phyloP scores from a whole-genome alignment of 2,113 vertebrate species.

The Callocephalon fimbriatum region DNA sequence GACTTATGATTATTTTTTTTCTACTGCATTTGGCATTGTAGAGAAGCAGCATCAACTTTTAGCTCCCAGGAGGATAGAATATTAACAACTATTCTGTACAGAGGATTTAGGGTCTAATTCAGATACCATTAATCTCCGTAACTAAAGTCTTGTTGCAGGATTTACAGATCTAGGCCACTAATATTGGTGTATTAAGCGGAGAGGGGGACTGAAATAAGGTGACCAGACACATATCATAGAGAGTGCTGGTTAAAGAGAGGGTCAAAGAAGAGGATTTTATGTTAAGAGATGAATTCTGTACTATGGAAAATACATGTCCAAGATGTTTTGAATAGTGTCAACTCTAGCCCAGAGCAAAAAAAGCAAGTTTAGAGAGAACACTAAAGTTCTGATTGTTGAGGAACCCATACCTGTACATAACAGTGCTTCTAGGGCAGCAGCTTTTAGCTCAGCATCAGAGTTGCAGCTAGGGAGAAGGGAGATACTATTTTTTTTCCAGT shows the following conservation, averaged over 20 bases:
- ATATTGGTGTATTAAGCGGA: not conserved
- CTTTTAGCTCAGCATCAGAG: not conserved
- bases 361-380: not conserved
- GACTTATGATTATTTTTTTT: not conserved
- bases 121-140: not conserved
- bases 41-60: not conserved
- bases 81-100: not conserved
- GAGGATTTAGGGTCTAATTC: slow-evolving; percentile 43
- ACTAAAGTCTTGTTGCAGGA: slow-evolving; percentile 19
- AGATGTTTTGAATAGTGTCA: not conserved
- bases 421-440: not conserved
- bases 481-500: not conserved
- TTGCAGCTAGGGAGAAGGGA: not conserved
- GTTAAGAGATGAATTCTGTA: not conserved
- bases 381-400: not conserved
- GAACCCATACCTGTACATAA: not conserved
- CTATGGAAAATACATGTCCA: not conserved
- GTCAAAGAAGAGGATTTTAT: not conserved
- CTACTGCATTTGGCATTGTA: not conserved
- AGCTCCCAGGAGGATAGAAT: not conserved
- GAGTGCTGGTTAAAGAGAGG: not conserved
- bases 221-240: not conserved
- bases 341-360: not conserved
- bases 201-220: not conserved
- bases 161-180: slow-evolving; percentile 26